Conservation (phyloP, 2,797 vertebrate genomes). For the Ambastaia sidthimunki region DNA sequence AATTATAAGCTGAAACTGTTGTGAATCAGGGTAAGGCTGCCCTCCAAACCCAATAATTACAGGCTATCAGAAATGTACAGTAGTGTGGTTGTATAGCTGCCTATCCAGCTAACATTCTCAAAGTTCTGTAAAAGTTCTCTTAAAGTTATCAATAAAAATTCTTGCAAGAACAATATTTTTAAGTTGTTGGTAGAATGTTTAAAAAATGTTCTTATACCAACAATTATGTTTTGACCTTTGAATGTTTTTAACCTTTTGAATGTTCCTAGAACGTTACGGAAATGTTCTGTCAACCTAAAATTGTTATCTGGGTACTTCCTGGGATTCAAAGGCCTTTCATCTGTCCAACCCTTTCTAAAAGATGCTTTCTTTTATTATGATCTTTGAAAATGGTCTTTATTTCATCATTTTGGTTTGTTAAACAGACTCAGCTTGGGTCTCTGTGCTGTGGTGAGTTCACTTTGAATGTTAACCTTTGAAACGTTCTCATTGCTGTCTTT, state of each 20-base stretch:
- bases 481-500: neutral
- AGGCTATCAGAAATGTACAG: conserved; percentile 36
- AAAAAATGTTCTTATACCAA: too few species aligned
- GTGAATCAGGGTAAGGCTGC: conserved; percentile 23
- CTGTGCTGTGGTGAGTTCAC: conserved; percentile 46
- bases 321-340: neutral
- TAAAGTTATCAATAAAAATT: too few species aligned
- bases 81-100: neutral
- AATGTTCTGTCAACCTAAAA: too few species aligned
- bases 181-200: too few species aligned
- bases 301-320: neutral
- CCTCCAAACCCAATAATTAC: conserved; percentile 49
- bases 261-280: too few species aligned
- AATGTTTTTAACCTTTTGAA: too few species aligned
- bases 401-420: conserved; percentile 45
- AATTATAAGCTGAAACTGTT: too few species aligned
- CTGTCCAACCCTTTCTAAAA: conserved; percentile 6
- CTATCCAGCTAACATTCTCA: too few species aligned
- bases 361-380: neutral
- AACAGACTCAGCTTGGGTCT: neutral
- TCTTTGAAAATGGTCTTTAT: conserved; percentile 41
- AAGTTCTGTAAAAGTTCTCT: too few species aligned
- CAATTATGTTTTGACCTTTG: too few species aligned
- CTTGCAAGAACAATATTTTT: too few species aligned
- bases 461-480: too few species aligned